Evolutionary conservation across 2,797 vertebrate species (phyloP).

Genomic region (Chlorospingus flavigularis): DNA sequence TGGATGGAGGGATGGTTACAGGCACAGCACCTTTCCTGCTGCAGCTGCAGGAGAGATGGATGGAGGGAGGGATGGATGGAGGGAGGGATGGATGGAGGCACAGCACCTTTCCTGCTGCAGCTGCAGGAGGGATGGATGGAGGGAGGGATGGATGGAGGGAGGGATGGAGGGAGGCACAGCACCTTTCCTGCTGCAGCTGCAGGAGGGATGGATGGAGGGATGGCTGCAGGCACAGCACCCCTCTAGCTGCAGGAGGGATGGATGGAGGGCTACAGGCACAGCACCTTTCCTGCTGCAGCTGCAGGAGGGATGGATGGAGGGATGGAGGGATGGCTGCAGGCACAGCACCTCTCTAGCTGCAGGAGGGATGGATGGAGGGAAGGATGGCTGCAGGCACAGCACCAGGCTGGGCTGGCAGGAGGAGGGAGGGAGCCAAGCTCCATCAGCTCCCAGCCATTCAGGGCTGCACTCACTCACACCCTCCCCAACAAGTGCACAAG

Average conservation of each 20-base stretch:
- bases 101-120: no score
- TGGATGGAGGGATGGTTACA: no score
- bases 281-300: background rate
- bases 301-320: no score
- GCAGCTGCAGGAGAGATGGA: background rate
- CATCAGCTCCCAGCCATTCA: accelerated
- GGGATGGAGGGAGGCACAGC: no score
- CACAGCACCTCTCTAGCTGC: background rate
- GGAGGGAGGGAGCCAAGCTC: background rate
- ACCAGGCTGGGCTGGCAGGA: background rate
- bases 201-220: no score
- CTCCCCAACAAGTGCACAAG: background rate
- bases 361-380: no score
- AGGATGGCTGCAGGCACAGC: background rate
- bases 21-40: no score
- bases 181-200: no score
- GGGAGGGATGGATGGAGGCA: no score
- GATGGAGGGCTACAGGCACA: background rate
- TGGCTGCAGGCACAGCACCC: background rate
- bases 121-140: background rate
- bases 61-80: no score
- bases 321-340: background rate
- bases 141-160: background rate
- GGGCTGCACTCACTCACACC: background rate
- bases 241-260: no score